A percentile compares a stretch with the other conserved stretches of the same genome.
These are phyloP conservation scores for Anseranas semipalmata DNA, from an alignment of 2,113 vertebrate genomes.

Conservation along the genomic window DNA sequence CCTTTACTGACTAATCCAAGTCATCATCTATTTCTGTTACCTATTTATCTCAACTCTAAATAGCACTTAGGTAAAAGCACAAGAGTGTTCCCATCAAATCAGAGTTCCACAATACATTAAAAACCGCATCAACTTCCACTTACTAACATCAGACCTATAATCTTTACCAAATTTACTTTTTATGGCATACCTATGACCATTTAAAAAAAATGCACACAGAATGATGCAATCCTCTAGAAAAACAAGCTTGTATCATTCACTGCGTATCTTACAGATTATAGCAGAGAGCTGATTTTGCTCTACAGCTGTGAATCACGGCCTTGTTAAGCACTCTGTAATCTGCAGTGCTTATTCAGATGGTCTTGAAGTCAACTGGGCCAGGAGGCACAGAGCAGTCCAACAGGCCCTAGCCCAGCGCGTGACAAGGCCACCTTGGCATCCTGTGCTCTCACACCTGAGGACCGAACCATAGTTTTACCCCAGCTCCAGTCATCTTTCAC, in stretches of 20 bases:
- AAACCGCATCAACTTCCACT: background rate
- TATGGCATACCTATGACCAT: background rate
- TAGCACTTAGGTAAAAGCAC: slow-evolving; percentile 9
- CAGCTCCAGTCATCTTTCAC: background rate
- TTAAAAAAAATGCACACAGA: too few species aligned
- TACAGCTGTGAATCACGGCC: background rate
- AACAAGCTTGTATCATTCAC: background rate
- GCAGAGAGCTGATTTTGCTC: background rate
- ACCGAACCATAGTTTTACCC: background rate
- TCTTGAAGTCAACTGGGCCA: background rate
- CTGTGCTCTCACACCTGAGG: background rate
- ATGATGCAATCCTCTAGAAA: background rate
- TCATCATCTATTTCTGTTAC: background rate
- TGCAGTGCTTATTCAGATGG: background rate
- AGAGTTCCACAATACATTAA: slow-evolving; percentile 23
- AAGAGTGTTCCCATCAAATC: background rate
- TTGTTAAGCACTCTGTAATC: background rate
- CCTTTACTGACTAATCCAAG: background rate
- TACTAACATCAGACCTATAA: background rate
- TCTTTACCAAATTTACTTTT: slow-evolving; percentile 21
- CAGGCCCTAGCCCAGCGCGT: background rate
- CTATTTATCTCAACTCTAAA: slow-evolving; percentile 5
- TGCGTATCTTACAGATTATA: background rate
- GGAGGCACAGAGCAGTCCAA: background rate
- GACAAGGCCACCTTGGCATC: background rate